A percentile compares a stretch with the other conserved stretches of the same genome.
Evolutionary conservation across 2,113 vertebrate genomes (phyloP).

Genomic region (Pygoscelis antarcticus): DNA sequence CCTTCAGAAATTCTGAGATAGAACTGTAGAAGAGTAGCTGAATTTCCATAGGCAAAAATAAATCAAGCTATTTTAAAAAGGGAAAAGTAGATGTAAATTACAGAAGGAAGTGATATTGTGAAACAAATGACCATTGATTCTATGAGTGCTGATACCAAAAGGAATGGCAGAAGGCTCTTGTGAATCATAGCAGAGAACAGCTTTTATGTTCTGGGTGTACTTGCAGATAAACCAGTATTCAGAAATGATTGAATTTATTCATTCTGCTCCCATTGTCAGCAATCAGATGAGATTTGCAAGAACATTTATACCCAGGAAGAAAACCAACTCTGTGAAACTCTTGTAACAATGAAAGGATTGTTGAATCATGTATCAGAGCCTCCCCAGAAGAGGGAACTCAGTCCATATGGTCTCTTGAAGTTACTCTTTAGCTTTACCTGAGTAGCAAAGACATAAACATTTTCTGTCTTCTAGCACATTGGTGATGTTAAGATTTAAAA

Average conservation of each 20-base stretch:
- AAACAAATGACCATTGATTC: not conserved
- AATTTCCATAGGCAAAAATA: not conserved
- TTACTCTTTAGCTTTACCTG: not conserved
- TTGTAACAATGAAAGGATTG: not conserved
- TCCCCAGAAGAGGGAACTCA: not conserved
- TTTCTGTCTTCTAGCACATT: not conserved
- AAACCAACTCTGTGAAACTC: not conserved
- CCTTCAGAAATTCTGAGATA: not conserved
- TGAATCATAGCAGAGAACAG: not conserved
- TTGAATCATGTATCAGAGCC: not conserved
- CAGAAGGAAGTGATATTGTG: not conserved
- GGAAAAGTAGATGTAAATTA: not conserved
- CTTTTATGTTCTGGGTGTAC: not conserved
- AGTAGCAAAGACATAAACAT: not conserved
- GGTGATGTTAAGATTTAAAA: not conserved
- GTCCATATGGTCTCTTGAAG: not conserved
- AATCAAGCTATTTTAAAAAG: not conserved
- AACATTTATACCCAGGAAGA: not conserved
- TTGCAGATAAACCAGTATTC: not conserved
- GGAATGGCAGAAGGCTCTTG: not conserved
- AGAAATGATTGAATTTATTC: not conserved
- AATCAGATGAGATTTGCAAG: not conserved
- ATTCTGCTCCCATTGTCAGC: not conserved
- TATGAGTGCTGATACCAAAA: not conserved
- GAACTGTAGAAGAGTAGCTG: not conserved